Percentiles rank a stretch among this genome's conserved stretches.
Evolutionary conservation across 92 coral and sea anemone genomes (phyloP).

Genomic region (Palythoa caribaeorum): DNA sequence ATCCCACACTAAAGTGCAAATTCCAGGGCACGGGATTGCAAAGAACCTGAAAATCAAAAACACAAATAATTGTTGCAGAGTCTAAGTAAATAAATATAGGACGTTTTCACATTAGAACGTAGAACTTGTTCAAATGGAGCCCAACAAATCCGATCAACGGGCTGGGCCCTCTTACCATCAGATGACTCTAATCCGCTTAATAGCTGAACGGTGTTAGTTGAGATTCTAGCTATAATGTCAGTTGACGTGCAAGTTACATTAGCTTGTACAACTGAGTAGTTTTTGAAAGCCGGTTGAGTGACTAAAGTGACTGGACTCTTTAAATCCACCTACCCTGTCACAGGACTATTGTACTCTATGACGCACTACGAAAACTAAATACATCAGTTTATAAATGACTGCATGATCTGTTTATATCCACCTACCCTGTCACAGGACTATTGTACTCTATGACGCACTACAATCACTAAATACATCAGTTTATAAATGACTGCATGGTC

Average conservation of each 20-base stretch:
- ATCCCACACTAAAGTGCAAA: constrained; percentile 94
- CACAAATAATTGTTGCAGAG: too few relatives aligned
- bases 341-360: constrained; percentile 66
- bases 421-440: constrained; percentile 87
- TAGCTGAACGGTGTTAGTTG: too few relatives aligned
- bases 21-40: constrained; percentile 91
- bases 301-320: background rate
- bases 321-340: constrained; percentile 77
- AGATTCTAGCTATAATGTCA: too few relatives aligned
- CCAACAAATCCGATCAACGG: too few relatives aligned
- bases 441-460: constrained; percentile 59
- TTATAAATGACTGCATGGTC: background rate
- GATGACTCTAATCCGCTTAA: too few relatives aligned
- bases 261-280: too few relatives aligned
- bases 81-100: too few relatives aligned
- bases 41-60: constrained; percentile 70
- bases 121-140: too few relatives aligned
- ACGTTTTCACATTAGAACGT: too few relatives aligned
- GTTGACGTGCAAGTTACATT: too few relatives aligned
- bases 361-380: constrained; percentile 11
- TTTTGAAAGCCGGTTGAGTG: background rate
- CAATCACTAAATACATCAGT: background rate
- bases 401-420: too few relatives aligned
- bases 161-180: too few relatives aligned
- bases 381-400: background rate